Evolutionary conservation across 2,797 vertebrate species (phyloP).

Genomic region (Chaunax sp.): DNA sequence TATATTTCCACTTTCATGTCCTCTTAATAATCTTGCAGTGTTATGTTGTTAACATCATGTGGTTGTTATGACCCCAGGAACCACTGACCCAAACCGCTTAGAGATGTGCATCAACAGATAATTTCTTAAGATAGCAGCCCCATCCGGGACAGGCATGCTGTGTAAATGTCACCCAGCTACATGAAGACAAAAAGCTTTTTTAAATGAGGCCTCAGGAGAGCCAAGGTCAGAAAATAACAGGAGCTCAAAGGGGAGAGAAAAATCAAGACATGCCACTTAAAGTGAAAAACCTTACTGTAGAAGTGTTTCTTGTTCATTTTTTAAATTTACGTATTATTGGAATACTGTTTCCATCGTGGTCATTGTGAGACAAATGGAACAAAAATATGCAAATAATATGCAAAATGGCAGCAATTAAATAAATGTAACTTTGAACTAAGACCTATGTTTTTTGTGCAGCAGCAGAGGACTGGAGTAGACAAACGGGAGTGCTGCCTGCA

Average conservation of each 20-base stretch:
- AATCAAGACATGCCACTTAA: neutral
- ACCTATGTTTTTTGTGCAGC: slow-evolving; percentile 68
- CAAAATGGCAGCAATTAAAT: neutral
- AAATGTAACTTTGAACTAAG: too few species aligned
- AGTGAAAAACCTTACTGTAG: neutral
- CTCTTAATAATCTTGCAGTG: too few species aligned
- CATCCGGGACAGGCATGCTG: neutral
- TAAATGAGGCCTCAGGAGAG: slow-evolving; percentile 16
- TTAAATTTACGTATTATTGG: neutral
- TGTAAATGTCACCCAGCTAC: slow-evolving; percentile 24
- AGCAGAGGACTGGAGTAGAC: slow-evolving; percentile 85
- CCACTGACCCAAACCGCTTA: neutral
- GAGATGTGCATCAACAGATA: neutral
- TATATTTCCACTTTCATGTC: too few species aligned
- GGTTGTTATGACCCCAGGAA: neutral
- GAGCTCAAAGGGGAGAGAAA: neutral
- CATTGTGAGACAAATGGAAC: neutral
- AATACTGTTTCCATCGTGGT: neutral
- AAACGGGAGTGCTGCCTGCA: slow-evolving; percentile 91
- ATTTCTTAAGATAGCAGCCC: neutral
- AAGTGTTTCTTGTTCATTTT: neutral
- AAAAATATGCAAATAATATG: neutral
- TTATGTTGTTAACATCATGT: neutral
- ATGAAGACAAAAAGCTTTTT: neutral
- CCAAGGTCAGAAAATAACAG: slow-evolving; percentile 2